These are phyloP conservation scores for Drosophila lacertosa DNA, from an alignment of 1,140 invertebrate species.

Conservation along the genomic window DNA sequence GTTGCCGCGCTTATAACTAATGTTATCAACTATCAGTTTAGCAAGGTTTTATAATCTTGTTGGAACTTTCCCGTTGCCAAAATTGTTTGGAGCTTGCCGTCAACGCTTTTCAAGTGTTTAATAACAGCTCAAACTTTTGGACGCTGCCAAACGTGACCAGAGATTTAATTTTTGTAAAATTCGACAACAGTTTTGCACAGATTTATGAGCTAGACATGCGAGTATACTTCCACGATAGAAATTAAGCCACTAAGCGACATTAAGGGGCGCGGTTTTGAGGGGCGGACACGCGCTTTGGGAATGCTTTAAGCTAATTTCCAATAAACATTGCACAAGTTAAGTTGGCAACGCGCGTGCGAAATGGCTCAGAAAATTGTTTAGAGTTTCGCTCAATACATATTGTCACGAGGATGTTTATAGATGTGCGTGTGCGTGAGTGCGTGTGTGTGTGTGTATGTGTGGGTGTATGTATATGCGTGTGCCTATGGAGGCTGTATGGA, in stretches of 20 bases:
- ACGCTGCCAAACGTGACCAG: conserved; percentile 58
- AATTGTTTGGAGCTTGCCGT: conserved; percentile 47
- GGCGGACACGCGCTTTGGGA: conserved; percentile 12
- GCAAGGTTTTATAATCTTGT: conserved; percentile 22
- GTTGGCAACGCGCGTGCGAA: conserved; percentile 60
- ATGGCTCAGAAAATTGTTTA: conserved; percentile 53
- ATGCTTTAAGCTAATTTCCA: conserved; percentile 74
- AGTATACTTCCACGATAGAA: conserved; percentile 32
- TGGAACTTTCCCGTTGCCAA: conserved; percentile 21
- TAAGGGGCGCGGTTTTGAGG: conserved; percentile 2
- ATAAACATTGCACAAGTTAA: conserved; percentile 72
- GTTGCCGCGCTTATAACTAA: conserved; percentile 5
- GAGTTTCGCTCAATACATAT: conserved; percentile 17
- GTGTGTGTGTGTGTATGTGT: conserved; percentile 10
- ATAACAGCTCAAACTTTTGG: conserved; percentile 48
- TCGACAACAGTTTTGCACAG: conserved; percentile 48
- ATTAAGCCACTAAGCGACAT: conserved; percentile 61
- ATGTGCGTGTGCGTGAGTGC: conserved; percentile 10
- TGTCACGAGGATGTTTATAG: conserved; percentile 33
- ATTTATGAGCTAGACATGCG: conserved; percentile 60
- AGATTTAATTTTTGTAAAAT: conserved; percentile 57
- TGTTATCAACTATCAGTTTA: conserved; percentile 25
- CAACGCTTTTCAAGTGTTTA: conserved; percentile 60
- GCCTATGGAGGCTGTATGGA: conserved; percentile 11
- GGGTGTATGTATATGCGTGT: conserved; percentile 17